A percentile compares a stretch with the other conserved stretches of the same genome.
Conservation (phyloP, 1,140 invertebrate genomes). For the Sminthurides bifidus region DNA sequence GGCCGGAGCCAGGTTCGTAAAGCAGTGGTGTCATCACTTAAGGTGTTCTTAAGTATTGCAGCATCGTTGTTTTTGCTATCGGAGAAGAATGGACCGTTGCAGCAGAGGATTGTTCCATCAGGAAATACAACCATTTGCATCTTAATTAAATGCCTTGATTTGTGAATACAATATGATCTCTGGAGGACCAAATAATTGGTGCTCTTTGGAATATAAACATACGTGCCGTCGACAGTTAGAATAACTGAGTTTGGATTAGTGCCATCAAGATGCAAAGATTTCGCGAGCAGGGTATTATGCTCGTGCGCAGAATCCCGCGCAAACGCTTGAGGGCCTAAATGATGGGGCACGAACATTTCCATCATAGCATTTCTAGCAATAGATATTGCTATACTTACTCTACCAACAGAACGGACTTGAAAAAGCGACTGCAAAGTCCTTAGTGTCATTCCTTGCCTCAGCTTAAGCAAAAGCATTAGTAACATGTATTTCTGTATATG, state of each 20-base stretch:
- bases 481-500: no score
- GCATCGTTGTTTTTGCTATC: constrained; percentile 28
- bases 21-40: constrained; percentile 8
- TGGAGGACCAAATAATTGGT: constrained; percentile 12
- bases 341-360: neutral
- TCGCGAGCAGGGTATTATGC: neutral
- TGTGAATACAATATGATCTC: constrained; percentile 22
- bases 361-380: neutral
- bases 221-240: constrained; percentile 5
- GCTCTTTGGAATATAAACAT: constrained; percentile 9
- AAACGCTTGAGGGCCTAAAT: neutral
- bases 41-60: constrained; percentile 5
- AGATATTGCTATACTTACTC: neutral
- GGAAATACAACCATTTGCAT: constrained; percentile 19
- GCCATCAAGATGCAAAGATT: neutral
- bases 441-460: neutral
- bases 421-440: neutral
- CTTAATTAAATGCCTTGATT: constrained; percentile 19
- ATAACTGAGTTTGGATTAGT: neutral
- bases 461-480: neutral
- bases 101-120: constrained; percentile 22
- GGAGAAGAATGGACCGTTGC: constrained; percentile 27
- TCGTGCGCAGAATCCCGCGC: neutral
- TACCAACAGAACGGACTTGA: neutral
- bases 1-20: constrained; percentile 14